phyloP scores from a whole-genome alignment of 2,113 vertebrate species.

The Platysteira castanea region DNA sequence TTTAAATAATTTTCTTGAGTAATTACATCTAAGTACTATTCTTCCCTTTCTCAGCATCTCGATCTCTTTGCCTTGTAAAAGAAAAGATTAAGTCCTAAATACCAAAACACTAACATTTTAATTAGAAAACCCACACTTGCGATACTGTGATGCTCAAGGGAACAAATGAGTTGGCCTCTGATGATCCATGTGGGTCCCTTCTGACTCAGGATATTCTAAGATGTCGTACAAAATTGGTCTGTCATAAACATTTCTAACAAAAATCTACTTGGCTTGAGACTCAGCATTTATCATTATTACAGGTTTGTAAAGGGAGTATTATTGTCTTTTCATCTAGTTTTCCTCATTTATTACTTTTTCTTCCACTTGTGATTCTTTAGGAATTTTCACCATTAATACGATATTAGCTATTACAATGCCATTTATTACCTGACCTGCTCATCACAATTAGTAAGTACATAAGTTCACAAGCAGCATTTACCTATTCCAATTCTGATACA shows the following conservation, averaged over 20 bases:
- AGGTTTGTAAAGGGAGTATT: neutral
- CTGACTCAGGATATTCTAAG: neutral
- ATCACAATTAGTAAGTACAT: neutral
- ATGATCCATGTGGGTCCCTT: neutral
- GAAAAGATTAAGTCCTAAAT: neutral
- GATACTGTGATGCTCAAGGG: neutral
- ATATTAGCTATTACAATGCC: neutral
- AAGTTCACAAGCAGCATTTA: neutral
- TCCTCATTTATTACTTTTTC: neutral
- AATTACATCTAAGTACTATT: neutral
- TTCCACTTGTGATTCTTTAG: neutral
- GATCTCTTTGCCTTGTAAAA: neutral
- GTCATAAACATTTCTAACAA: neutral
- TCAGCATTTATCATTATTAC: neutral
- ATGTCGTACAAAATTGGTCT: neutral
- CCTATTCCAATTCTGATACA: neutral
- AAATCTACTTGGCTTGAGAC: neutral
- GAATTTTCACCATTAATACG: neutral
- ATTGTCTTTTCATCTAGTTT: neutral
- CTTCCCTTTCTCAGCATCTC: neutral
- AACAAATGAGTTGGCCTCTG: neutral
- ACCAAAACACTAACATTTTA: neutral
- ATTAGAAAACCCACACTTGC: neutral
- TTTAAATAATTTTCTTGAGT: slow-evolving; percentile 27
- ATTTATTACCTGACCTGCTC: neutral